Evolutionary conservation across 1,140 invertebrate genomes (phyloP).

Genomic region (Hesperophylax magnus): DNA sequence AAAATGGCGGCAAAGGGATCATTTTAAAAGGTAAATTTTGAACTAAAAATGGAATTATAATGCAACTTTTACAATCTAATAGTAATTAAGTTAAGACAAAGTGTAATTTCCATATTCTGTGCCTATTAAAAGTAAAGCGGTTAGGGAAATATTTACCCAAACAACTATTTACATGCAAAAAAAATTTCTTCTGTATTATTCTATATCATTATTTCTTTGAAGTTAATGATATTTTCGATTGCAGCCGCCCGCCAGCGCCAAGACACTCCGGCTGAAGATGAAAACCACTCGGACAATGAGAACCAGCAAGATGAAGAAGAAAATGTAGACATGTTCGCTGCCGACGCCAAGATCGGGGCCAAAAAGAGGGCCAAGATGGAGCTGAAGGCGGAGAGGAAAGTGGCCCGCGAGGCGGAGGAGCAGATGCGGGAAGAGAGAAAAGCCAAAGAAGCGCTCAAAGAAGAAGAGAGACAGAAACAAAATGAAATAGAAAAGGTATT

Average conservation of each 20-base stretch:
- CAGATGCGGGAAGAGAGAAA: slow-evolving; percentile 81
- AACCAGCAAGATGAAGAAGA: slow-evolving; percentile 65
- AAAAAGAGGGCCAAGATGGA: slow-evolving; percentile 94
- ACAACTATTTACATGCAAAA: no score
- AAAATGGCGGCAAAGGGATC: no score
- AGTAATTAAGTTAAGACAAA: no score
- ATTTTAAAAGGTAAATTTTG: no score
- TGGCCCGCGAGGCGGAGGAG: slow-evolving; percentile 84
- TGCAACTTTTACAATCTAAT: no score
- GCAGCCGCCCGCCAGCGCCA: slow-evolving; percentile 54
- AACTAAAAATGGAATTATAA: no score
- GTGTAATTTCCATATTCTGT: no score
- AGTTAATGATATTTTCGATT: not conserved
- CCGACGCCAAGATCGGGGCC: slow-evolving; percentile 89
- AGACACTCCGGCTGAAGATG: slow-evolving; percentile 61
- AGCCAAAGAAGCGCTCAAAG: slow-evolving; percentile 76
- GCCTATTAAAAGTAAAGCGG: no score
- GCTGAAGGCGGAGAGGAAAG: slow-evolving; percentile 92
- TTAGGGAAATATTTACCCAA: no score
- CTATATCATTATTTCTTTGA: no score
- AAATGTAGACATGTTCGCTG: slow-evolving; percentile 60
- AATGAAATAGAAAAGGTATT: slow-evolving; percentile 74
- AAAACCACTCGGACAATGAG: slow-evolving; percentile 66
- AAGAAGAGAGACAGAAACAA: slow-evolving; percentile 80
- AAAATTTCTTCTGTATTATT: no score